These are phyloP conservation scores for Escarpia spicata DNA, from an alignment of 2,888 invertebrate genomes.

Conservation along the genomic window DNA sequence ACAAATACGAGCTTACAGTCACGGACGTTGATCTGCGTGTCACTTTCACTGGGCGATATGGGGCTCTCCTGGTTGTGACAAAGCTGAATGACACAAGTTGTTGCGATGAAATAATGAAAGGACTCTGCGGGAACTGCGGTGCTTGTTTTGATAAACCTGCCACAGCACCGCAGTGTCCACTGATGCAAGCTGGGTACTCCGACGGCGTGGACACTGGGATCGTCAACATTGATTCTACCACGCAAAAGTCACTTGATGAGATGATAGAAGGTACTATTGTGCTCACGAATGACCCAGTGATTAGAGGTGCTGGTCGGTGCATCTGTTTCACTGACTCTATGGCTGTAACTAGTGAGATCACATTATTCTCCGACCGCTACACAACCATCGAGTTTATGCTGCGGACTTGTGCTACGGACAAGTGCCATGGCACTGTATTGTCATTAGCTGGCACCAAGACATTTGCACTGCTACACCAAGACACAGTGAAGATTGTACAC, in stretches of 20 bases:
- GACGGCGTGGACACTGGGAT: constrained; percentile 25
- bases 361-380: constrained; percentile 30
- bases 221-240: background rate
- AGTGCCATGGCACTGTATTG: constrained; percentile 41
- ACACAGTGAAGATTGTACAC: constrained; percentile 27
- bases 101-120: background rate
- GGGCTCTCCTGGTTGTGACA: background rate
- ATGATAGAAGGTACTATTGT: background rate
- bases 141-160: background rate
- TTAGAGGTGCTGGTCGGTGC: constrained; percentile 32
- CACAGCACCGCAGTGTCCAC: background rate
- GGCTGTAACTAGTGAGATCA: constrained; percentile 28
- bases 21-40: background rate
- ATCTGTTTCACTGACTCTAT: constrained; percentile 41
- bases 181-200: background rate
- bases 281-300: background rate
- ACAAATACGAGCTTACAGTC: background rate
- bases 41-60: background rate
- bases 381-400: constrained; percentile 42
- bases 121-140: background rate
- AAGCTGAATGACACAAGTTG: background rate
- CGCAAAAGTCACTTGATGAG: background rate
- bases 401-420: constrained; percentile 34
- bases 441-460: constrained; percentile 39
- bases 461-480: constrained; percentile 35